Conservation (phyloP, 2,888 invertebrate species). For the Theretra japonica region DNA sequence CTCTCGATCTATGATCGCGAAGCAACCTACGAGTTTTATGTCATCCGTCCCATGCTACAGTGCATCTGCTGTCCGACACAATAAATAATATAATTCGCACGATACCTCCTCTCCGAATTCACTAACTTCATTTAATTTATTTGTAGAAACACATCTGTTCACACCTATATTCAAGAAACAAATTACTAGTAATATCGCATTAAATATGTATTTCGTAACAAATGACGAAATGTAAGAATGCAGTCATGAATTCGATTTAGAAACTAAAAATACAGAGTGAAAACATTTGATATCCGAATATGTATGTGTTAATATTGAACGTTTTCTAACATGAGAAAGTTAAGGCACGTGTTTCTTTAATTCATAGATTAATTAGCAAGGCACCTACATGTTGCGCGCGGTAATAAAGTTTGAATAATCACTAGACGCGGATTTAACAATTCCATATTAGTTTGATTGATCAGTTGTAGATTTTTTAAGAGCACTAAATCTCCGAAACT, state of each 20-base stretch:
- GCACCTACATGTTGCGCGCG: constrained; percentile 13
- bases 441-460: background rate
- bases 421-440: constrained; percentile 11
- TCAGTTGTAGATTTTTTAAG: background rate
- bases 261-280: constrained; percentile 23
- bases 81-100: constrained; percentile 26
- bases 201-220: background rate
- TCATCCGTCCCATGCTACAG: constrained; percentile 38
- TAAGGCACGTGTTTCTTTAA: constrained; percentile 15
- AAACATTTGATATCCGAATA: constrained; percentile 19
- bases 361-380: constrained; percentile 24
- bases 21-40: constrained; percentile 60
- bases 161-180: background rate
- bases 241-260: constrained; percentile 1
- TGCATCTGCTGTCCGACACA: constrained; percentile 23
- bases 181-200: background rate
- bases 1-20: constrained; percentile 73
- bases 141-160: constrained; percentile 10
- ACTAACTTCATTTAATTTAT: constrained; percentile 12
- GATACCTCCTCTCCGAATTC: constrained; percentile 5
- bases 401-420: constrained; percentile 8
- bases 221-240: background rate
- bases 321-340: constrained; percentile 30
- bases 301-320: constrained; percentile 24
- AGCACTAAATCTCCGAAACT: too few relatives aligned